Percentiles rank a stretch among this genome's conserved stretches.
Evolutionary conservation across 2,888 invertebrate species (phyloP).

Genomic region (Acronicta leporina): DNA sequence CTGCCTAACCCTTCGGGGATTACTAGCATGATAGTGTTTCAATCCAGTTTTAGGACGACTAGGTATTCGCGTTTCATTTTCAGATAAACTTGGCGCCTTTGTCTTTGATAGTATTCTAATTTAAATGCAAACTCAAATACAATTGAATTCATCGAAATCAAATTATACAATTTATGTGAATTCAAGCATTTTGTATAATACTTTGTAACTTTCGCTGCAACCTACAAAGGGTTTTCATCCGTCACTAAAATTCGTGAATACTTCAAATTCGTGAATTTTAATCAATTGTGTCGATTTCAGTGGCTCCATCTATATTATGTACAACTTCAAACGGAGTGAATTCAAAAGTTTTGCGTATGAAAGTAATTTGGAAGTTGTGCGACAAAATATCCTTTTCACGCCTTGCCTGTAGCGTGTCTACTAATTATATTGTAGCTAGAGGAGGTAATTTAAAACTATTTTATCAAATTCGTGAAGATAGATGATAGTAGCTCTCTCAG

Average conservation of each 20-base stretch:
- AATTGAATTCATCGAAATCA: constrained; percentile 16
- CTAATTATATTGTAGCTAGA: too few relatives aligned
- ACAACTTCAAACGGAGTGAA: constrained; percentile 12
- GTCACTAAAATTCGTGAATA: constrained; percentile 15
- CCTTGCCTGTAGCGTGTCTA: neutral
- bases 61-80: too few relatives aligned
- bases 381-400: constrained; percentile 3
- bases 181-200: constrained; percentile 16
- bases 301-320: neutral
- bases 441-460: too few relatives aligned
- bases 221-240: constrained; percentile 19
- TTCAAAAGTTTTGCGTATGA: constrained; percentile 20
- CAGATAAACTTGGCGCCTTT: too few relatives aligned
- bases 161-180: constrained; percentile 23
- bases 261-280: constrained; percentile 19
- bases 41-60: too few relatives aligned
- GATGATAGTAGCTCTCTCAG: too few relatives aligned
- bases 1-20: too few relatives aligned
- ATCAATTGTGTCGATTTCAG: constrained; percentile 28
- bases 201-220: constrained; percentile 29
- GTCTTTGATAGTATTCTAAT: too few relatives aligned
- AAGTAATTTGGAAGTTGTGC: constrained; percentile 22
- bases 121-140: constrained; percentile 4
- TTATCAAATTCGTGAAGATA: too few relatives aligned
- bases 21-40: too few relatives aligned